Evolutionary conservation across 1,140 invertebrate species (phyloP), one percentile per base, ranked within the genome.

Genomic region (Neodiprion lecontei): DNA sequence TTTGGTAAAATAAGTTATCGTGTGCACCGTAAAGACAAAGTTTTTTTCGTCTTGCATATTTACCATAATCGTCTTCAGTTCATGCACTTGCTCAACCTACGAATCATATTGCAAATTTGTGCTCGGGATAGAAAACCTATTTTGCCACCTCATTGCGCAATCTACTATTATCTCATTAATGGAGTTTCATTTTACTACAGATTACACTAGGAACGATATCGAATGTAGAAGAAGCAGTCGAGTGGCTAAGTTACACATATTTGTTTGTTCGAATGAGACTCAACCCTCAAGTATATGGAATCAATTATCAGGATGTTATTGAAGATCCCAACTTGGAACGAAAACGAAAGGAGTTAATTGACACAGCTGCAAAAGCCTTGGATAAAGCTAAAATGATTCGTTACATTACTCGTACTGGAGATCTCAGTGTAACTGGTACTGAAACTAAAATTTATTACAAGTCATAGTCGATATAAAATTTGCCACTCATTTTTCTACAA

Each of bases 161-260:
- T 40, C 5, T 40, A 40, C 28, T 40, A 40, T 40, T 40, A 3
- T 40, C 28, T 40, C 5, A 40, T 40, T 40, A 40, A 40, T 10
- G 23, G 9, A 61, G 4, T 65, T 77, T 48, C 50, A 76, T 71
- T 40, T 81, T 75, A 77, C 89, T 87, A 69, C 82, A 96, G 94
- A 92, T 99, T 77, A 92, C 95, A 5, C 88, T 99, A 9, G 98
- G 98, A 9, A 99, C 97, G 23, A 96, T 99, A 65, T 94, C 95
- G 4, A 99, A 97, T 83, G 91, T 99, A 7, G 93, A 96, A 66
- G 99, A 99, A 89, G 99, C 97, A 1, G 95, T 99, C 1, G 94
- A 97, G 85, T 99, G 99, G 99, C 87, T 99, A 0, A 97, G 96
- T 82, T 99, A 99, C 81, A 99, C 98, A 0, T 99, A 99, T 87